phyloP scores from a whole-genome alignment of 2,113 vertebrate species.

The Apodemus speciosus region DNA sequence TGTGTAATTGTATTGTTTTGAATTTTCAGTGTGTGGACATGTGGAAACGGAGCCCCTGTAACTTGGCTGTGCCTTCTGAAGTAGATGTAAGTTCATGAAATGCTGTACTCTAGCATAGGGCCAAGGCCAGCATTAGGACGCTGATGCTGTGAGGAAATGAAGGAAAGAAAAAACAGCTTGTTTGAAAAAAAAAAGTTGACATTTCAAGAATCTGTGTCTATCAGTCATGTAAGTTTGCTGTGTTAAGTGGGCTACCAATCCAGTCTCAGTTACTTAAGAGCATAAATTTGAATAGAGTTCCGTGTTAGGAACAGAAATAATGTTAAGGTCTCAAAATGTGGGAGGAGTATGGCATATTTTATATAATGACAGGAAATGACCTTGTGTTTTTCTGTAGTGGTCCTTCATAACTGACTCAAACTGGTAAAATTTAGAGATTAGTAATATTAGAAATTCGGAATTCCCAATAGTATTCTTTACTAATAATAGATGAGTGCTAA shows the following conservation, averaged over 20 bases:
- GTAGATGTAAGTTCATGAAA: slow-evolving; percentile 93
- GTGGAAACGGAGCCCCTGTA: slow-evolving; percentile 96
- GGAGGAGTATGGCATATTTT: background rate
- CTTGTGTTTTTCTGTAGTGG: background rate
- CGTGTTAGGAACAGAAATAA: background rate
- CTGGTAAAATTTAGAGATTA: slow-evolving; percentile 3
- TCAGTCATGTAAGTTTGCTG: background rate
- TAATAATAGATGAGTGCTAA: background rate
- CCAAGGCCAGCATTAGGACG: background rate
- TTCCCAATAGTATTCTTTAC: background rate
- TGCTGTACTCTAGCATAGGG: background rate
- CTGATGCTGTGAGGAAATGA: background rate
- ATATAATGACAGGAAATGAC: background rate
- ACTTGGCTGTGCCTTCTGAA: slow-evolving; percentile 93
- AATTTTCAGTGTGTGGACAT: slow-evolving; percentile 94
- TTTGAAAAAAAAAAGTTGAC: background rate
- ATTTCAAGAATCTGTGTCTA: background rate
- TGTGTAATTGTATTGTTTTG: slow-evolving; percentile 33
- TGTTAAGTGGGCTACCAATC: background rate
- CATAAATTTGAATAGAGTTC: background rate
- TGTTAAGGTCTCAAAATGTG: background rate
- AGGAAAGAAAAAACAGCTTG: background rate
- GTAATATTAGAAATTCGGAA: background rate
- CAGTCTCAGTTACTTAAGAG: background rate
- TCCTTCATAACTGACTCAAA: background rate